phyloP scores from a whole-genome alignment of 2,797 vertebrate species.

The Neostethus bicornis region DNA sequence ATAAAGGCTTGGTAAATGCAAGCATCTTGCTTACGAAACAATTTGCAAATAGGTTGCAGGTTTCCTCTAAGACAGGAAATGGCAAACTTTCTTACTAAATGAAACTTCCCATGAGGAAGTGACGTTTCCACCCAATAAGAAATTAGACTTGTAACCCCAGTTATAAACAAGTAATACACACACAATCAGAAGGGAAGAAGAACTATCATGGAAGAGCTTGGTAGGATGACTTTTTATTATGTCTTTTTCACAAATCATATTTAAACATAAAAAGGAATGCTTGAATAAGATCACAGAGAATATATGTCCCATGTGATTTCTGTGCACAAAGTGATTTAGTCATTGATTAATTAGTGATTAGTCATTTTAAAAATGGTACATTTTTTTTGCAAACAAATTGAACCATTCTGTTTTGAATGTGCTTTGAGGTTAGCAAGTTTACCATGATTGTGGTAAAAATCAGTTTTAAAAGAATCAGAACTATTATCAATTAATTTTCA shows the following conservation, averaged over 20 bases:
- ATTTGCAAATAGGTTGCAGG: background rate
- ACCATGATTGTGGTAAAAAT: no score
- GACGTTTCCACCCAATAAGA: conserved; percentile 26
- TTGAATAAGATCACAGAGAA: background rate
- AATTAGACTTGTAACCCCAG: conserved; percentile 29
- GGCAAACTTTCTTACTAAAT: background rate
- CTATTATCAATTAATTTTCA: no score
- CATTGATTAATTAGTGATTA: background rate
- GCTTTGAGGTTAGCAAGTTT: no score
- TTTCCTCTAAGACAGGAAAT: conserved; percentile 33
- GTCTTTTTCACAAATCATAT: conserved; percentile 4
- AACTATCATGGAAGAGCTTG: conserved; percentile 75
- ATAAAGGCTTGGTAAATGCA: no score
- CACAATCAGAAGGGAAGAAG: conserved; percentile 14
- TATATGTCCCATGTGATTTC: background rate
- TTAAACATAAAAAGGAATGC: background rate
- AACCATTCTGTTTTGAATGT: no score
- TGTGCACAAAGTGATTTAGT: background rate
- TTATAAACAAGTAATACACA: conserved; percentile 24
- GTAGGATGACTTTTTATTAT: conserved; percentile 58
- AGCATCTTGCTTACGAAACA: background rate
- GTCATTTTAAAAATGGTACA: no score
- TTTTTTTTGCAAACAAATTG: no score
- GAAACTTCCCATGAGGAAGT: conserved; percentile 52
- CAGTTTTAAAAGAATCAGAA: no score